Evolutionary conservation across 2,888 invertebrate species (phyloP), one percentile per base, ranked within the genome.

Genomic region (Sarcophaga variegata): DNA sequence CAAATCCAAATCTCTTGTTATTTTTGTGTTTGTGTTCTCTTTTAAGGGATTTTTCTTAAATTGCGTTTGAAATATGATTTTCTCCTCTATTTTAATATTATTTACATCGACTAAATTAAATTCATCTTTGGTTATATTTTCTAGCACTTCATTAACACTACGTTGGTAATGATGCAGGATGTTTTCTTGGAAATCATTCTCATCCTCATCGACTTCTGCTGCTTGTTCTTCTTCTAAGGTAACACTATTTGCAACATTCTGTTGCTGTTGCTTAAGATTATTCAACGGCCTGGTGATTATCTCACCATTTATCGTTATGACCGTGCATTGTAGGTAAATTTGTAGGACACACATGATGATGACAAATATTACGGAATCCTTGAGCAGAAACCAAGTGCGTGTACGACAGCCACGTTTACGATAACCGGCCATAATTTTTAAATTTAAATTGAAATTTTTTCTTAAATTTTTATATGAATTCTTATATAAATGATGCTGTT

Each of bases 371-470:
- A 90, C 88, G 70, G 91, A 90, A 88, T 90, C 90, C 79, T 91
- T 91, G 77, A 90, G 89, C 69, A 90, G 89, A 87, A 89, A 89
- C 91, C 90, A 91, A 89, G 90, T 90, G 86, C 90, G 90, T 87
- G 88, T 88, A 80, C 89, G 85, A 87, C 88, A 87, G 88, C 89
- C 88, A 85, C 90, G 90, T 86, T 89, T 90, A 85, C 89, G 90
- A 88, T 90, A 88, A 86, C 89, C 89, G 89, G 91, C 90, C 91
- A 90, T 91, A 89, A 90, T 90, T 90, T 88, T 77, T 2, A 84
- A 14, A 79, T 27, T 78, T 8, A 37, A 37, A 37, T 37, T 37
- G 37, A 8, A 37, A 37, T 37, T 37, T 37, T 37, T 37, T 37
- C 37, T 37, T 37, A 37, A 37, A 37, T 37, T 37, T 10, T 37